Conservation (phyloP, 2,797 vertebrate species). For the Tenualosa ilisha region DNA sequence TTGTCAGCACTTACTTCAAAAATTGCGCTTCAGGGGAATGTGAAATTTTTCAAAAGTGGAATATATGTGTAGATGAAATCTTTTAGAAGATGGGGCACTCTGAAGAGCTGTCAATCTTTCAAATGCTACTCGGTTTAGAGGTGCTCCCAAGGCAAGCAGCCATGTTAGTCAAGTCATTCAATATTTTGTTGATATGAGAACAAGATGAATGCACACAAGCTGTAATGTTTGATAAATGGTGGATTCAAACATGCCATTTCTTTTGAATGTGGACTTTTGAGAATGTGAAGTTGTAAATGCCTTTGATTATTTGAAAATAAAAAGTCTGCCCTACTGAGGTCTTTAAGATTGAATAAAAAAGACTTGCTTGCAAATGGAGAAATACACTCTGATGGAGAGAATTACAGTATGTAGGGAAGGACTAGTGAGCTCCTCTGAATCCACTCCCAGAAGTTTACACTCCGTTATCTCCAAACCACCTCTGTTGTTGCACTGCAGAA, state of each 20-base stretch:
- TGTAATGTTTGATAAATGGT: background rate
- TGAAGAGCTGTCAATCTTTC: background rate
- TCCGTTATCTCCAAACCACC: background rate
- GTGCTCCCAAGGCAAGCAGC: background rate
- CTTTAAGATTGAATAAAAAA: background rate
- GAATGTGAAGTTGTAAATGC: background rate
- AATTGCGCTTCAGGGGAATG: background rate
- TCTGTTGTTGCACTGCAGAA: background rate
- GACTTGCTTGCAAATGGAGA: background rate
- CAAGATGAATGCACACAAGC: background rate
- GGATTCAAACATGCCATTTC: background rate
- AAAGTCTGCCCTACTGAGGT: background rate
- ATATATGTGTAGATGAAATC: background rate
- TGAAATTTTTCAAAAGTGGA: background rate
- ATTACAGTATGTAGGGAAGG: background rate
- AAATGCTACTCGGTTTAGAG: background rate
- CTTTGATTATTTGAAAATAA: background rate
- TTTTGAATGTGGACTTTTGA: background rate
- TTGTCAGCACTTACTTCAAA: background rate
- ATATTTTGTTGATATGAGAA: background rate
- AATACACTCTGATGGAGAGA: background rate
- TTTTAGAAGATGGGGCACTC: background rate
- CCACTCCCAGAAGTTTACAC: conserved; percentile 26
- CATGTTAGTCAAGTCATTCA: background rate
- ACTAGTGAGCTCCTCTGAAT: conserved; percentile 15